Evolutionary conservation across 2,888 invertebrate species (phyloP), one percentile per base, ranked within the genome.

Genomic region (Drosophila melanosoma): DNA sequence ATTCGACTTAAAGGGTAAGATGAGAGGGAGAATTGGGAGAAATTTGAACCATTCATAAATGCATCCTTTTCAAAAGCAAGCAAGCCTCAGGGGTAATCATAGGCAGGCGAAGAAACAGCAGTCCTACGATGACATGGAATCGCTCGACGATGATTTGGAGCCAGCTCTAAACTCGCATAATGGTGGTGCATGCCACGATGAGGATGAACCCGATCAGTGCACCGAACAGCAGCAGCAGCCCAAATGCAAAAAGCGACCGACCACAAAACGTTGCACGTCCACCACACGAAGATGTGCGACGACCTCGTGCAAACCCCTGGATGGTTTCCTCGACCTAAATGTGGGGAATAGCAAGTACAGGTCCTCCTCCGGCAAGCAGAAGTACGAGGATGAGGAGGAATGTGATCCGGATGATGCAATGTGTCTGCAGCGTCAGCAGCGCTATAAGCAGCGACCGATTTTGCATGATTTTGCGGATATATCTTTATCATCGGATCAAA

Each of bases 401-500:
- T 82, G 83, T 12, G 73, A 81, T 69, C 72, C 77, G 0, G 69
- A 74, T 6, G 87, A 85, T 15, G 26, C 38, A 2, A 64, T 83
- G 26, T 85, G 89, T 26, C 49, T 82, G 45, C 67, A 71, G 29
- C 74, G 77, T 15, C 70, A 66, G 2, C 74, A 72, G 1, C 23
- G 32, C 17, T 59, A 15, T 0, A 74, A 49, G 26, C 72, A 64
- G 26, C 17, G 32, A 0, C n/a, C 51, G 0, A 52, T 57, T 15
- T n/a, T 60, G 8, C 54, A 59, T 2, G 74, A 79, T 1, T 69
- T 70, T 17, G 11, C 38, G 10, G 51, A 74, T 7, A 3, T 64
- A 1, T 10, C 38, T 7, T 2, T 62, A 1, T 10, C 35, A 1
- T 0, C 49, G 8, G 49, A 68, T 11, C 52, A 58, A 23, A 56